Evolutionary conservation across 2,797 vertebrate genomes (phyloP), one percentile per base, ranked within the genome.

Genomic region (Anniella stebbinsi): DNA sequence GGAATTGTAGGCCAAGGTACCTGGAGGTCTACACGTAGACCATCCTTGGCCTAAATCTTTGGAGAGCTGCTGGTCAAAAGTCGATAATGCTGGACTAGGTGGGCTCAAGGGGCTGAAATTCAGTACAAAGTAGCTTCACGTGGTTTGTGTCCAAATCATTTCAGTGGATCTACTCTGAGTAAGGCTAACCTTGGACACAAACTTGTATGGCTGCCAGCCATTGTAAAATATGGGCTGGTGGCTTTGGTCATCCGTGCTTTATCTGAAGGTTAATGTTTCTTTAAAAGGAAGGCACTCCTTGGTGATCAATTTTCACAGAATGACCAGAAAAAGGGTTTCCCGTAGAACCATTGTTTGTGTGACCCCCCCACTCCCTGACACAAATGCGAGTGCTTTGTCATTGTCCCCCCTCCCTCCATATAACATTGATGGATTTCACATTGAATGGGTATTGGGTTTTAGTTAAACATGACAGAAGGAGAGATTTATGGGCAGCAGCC

Each of bases 361-460:
- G 57, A 5, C 4, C 13, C 41, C 38, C 12, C 6, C 48, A 18
- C 21, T 21, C 92, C 92, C 92, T 93, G 94, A 97, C 95, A 94
- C 94, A 96, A 95, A 96, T 90, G 97, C 98, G 98, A 98, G 97
- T 97, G 98, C 97, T 98, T 98, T 98, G 98, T 98, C 98, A 98
- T 98, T 98, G 97, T 98, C 98, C 98, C 98, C 97, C 97, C 72
- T 15, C 73, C n/a, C 60, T 67, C 21, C 33, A 97, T 97, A 95
- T 97, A 98, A 98, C 98, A 98, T 97, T 98, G 98, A 98, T 98
- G 98, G 97, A 98, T 98, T 98, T 98, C 98, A 97, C 98, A 97
- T 98, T 98, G 98, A 98, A 98, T 98, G 98, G 97, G 97, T 97
- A 98, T 98, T 98, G 97, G 98, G 97, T 98, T 98, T 98, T 98